phyloP scores from a whole-genome alignment of 2,797 vertebrate genomes.

The Chloroceryle inda region DNA sequence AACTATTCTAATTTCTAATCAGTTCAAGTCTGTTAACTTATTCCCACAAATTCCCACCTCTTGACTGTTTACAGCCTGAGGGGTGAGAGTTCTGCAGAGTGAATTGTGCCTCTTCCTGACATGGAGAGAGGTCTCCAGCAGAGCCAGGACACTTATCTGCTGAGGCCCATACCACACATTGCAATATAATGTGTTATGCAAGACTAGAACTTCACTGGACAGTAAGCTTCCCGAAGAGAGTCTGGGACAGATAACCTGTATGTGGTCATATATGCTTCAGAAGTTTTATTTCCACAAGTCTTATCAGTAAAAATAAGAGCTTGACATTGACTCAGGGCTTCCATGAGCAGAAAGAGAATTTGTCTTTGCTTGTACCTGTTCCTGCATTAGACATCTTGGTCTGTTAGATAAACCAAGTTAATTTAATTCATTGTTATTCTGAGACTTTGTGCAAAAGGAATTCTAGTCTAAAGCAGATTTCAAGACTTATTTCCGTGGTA shows the following conservation, averaged over 20 bases:
- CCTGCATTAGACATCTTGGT: not conserved
- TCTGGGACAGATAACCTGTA: not conserved
- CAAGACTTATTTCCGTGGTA: not conserved
- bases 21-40: not conserved
- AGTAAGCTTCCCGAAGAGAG: not conserved
- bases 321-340: not conserved
- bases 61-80: not conserved
- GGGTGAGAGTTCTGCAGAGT: not conserved
- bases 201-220: not conserved
- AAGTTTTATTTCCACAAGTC: not conserved
- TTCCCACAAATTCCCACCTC: not conserved
- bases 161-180: not conserved
- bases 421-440: not conserved
- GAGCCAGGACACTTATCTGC: not conserved
- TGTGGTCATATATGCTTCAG: not conserved
- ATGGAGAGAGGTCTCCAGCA: not conserved
- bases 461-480: not conserved
- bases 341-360: not conserved
- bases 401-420: not conserved
- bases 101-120: not conserved
- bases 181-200: fast-evolving
- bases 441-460: not conserved
- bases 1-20: not conserved
- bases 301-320: not conserved
- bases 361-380: not conserved